phyloP scores from a whole-genome alignment of 1,140 invertebrate genomes.

The Drosophila jambulina region DNA sequence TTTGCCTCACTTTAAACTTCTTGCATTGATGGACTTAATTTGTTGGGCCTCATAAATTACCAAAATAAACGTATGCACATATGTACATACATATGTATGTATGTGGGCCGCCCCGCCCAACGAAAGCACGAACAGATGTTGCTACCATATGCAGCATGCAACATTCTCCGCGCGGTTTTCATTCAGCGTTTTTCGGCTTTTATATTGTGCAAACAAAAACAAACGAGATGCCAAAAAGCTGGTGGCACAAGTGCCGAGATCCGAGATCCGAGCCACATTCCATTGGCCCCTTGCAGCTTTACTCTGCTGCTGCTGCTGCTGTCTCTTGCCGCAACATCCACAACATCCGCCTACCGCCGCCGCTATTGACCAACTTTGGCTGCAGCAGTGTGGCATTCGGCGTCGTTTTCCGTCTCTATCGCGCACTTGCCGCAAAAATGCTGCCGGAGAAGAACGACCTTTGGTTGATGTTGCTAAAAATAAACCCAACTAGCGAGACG shows the following conservation, averaged over 20 bases:
- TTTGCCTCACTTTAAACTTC: background rate
- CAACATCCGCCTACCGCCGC: conserved; percentile 20
- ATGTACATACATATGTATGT: too few species aligned
- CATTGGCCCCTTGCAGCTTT: conserved; percentile 28
- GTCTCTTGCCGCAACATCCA: conserved; percentile 38
- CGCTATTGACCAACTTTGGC: conserved; percentile 52
- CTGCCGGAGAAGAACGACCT: conserved; percentile 74
- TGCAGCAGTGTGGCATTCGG: conserved; percentile 24
- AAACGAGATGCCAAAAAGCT: conserved; percentile 37
- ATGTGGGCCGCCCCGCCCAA: background rate
- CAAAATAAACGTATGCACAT: background rate
- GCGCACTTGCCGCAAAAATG: conserved; percentile 55
- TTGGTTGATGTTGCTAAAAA: conserved; percentile 80
- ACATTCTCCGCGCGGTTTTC: conserved; percentile 44
- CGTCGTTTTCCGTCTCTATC: conserved; percentile 14
- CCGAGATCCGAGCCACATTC: conserved; percentile 45
- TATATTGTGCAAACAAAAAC: conserved; percentile 49
- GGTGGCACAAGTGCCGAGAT: conserved; percentile 23
- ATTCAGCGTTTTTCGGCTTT: conserved; percentile 49
- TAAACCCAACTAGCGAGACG: conserved; percentile 58
- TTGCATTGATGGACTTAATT: conserved; percentile 9
- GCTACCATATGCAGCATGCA: conserved; percentile 41
- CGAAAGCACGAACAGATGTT: conserved; percentile 35
- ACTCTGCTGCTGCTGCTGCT: conserved; percentile 3
- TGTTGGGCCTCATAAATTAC: conserved; percentile 9